A percentile compares a stretch with the other conserved stretches of the same genome.
Evolutionary conservation across 2,888 invertebrate genomes (phyloP).

Genomic region (Melipona bicolor): DNA sequence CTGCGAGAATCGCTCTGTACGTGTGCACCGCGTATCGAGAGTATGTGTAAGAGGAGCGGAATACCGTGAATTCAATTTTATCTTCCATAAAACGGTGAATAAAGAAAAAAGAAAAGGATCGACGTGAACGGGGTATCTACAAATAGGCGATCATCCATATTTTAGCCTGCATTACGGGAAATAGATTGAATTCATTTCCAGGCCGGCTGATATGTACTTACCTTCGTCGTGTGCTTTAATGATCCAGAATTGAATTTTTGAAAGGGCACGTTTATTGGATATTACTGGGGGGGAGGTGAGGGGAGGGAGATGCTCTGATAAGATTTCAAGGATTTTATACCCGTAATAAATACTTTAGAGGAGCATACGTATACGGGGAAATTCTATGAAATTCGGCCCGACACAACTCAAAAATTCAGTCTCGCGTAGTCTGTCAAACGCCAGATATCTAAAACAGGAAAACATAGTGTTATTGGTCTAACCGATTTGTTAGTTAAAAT

Average conservation of each 20-base stretch:
- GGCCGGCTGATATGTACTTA: neutral
- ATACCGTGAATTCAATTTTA: neutral
- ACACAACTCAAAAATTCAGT: neutral
- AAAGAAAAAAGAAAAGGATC: neutral
- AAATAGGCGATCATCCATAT: conserved; percentile 6
- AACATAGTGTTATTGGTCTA: too few species aligned
- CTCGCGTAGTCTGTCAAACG: too few species aligned
- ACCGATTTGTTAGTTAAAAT: too few species aligned
- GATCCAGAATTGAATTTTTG: neutral
- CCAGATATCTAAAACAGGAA: too few species aligned
- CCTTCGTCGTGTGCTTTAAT: neutral
- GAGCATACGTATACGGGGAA: neutral
- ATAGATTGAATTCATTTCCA: neutral
- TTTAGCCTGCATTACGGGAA: neutral
- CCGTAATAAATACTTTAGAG: neutral
- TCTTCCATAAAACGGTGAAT: neutral
- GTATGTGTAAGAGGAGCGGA: neutral
- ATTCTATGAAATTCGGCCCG: neutral
- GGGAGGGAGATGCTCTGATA: neutral
- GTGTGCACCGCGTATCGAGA: neutral
- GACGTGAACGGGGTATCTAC: neutral
- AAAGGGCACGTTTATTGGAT: neutral
- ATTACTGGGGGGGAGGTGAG: neutral
- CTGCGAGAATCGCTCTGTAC: too few species aligned
- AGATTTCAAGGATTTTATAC: neutral